Base-by-base conservation (phyloP, 2,113 vertebrate species). In the Maylandia zebra region DNA sequence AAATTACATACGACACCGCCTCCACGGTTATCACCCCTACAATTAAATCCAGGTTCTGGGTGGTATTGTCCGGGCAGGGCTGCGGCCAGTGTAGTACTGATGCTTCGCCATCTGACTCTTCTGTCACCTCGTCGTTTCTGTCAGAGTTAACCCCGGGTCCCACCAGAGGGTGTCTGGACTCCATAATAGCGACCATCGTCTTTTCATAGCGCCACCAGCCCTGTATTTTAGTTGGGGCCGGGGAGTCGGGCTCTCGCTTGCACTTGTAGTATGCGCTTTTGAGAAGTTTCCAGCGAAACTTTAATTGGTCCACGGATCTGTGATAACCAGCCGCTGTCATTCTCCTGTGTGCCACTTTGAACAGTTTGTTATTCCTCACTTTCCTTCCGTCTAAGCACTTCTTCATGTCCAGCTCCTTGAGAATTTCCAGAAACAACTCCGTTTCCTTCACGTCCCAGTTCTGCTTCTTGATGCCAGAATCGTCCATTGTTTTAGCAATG, bases 261-360 rank as follows among this genome's bases (percentile, higher is more conserved):
- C 84, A 92, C 82, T 91, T 95, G 64, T 95, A 95, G 50, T 94
- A 95, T 4, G 89, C 91, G 19, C 92, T 95, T 79, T 95, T 94
- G n/a, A 95, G 92, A 34, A 94, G 90, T 92, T 95, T 95, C 94
- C 94, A 95, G 36, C 94, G 90, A 17, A 93, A 91, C 90, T 94
- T 94, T 3, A 95, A 16, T 22, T 95, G 93, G 82, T 95, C 95
- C 86, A 94, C 92, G 6, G 94, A 93, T 7, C 94, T 69, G 55
- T 93, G 91, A 8, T 90, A 94, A 0, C 92, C 94, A 7, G 94
- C 95, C 17, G 90, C 87, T 3, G 90, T 92, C 93, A 94, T 94
- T 2, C 94, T 81, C 86, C 92, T n/a, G 61, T 94, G 93, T 1
- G 94, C 95, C 84, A 94, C 91, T 76, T 91, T 93, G 36, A 95